A percentile compares a stretch with the other conserved stretches of the same genome.
These are phyloP conservation scores for Echiichthys vipera DNA, from an alignment of 2,797 vertebrate genomes.

Conservation along the genomic window DNA sequence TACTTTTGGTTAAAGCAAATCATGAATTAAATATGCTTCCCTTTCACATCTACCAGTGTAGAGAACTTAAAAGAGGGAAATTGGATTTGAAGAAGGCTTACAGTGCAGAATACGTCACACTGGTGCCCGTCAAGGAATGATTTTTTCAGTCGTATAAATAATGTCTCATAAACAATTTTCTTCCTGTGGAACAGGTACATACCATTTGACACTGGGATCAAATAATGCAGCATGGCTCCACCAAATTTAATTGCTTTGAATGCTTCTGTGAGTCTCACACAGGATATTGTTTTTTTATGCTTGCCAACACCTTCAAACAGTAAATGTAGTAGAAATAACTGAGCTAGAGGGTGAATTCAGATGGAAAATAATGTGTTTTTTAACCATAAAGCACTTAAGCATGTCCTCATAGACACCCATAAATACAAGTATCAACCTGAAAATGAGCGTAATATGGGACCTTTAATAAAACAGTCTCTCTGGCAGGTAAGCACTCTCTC, in stretches of 20 bases:
- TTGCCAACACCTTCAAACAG: not conserved
- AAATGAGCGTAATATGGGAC: no score
- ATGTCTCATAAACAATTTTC: constrained; percentile 32
- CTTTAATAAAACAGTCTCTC: not conserved
- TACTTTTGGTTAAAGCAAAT: constrained; percentile 65
- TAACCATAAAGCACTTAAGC: no score
- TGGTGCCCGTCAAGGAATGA: constrained; percentile 37
- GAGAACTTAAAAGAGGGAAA: constrained; percentile 63
- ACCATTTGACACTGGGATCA: constrained; percentile 23
- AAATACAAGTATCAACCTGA: no score
- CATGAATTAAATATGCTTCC: constrained; percentile 74
- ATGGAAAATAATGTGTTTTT: no score
- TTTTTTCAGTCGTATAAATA: constrained; percentile 46
- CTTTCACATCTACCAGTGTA: constrained; percentile 57
- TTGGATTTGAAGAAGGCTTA: constrained; percentile 67
- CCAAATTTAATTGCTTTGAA: constrained; percentile 27
- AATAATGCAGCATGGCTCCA: constrained; percentile 4
- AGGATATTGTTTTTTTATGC: constrained; percentile 14
- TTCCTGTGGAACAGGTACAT: constrained; percentile 15
- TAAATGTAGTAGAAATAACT: constrained; percentile 24
- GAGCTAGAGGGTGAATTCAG: no score
- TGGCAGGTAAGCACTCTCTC: not conserved
- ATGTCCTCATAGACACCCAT: no score
- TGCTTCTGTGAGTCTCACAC: not conserved
- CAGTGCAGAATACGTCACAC: constrained; percentile 49